Evolutionary conservation across 2,888 invertebrate species (phyloP).

Genomic region (Ectemnius lituratus): DNA sequence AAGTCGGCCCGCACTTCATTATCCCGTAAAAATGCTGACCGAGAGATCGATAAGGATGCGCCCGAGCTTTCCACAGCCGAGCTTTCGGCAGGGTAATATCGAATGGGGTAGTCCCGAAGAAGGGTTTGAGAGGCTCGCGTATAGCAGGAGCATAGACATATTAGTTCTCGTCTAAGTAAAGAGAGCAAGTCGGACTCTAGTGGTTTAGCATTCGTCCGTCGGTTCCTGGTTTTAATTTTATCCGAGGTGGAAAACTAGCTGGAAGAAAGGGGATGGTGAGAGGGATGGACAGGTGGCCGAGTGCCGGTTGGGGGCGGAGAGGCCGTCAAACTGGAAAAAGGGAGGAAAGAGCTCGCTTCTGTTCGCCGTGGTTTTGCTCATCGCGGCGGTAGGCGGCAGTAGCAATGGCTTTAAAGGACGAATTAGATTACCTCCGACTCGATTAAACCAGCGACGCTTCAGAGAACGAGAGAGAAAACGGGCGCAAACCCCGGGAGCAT

Average conservation of each 20-base stretch:
- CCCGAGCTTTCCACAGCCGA: constrained; percentile 8
- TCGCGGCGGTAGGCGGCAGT: constrained; percentile 34
- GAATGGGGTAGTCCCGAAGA: constrained; percentile 10
- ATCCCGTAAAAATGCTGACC: background rate
- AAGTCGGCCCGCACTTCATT: constrained; percentile 1
- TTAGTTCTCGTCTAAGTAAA: constrained; percentile 27
- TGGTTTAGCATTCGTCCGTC: constrained; percentile 20
- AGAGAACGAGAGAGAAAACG: constrained; percentile 12
- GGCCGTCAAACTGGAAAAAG: constrained; percentile 34
- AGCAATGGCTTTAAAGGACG: constrained; percentile 55
- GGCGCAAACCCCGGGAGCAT: no score
- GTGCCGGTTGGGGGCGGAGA: background rate
- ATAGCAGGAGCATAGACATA: constrained; percentile 37
- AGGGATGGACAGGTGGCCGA: constrained; percentile 29
- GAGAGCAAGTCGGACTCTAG: background rate
- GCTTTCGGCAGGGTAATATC: background rate
- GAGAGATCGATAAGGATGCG: constrained; percentile 2
- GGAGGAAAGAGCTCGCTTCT: constrained; percentile 38
- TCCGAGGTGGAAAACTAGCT: constrained; percentile 56
- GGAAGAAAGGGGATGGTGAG: constrained; percentile 13
- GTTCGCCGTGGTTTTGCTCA: constrained; percentile 59
- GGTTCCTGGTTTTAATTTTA: constrained; percentile 64
- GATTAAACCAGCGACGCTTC: constrained; percentile 61
- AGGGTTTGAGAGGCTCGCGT: constrained; percentile 10
- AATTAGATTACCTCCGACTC: constrained; percentile 65